phyloP scores from a whole-genome alignment of 2,888 invertebrate species.

The Rosalia funebris region DNA sequence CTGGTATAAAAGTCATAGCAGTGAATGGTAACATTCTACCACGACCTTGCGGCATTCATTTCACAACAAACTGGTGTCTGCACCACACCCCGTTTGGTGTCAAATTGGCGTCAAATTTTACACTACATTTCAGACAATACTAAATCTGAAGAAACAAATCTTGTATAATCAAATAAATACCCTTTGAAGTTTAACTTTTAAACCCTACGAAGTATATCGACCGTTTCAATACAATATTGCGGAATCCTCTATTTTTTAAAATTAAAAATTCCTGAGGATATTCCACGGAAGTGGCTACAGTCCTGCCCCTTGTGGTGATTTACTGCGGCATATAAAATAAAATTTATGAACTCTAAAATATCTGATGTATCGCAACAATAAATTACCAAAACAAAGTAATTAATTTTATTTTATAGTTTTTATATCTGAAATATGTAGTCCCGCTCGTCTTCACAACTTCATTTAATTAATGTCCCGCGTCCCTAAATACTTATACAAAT shows the following conservation, averaged over 20 bases:
- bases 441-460: neutral
- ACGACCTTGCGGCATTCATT: no score
- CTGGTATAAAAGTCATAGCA: no score
- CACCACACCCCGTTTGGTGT: no score
- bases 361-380: neutral
- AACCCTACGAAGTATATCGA: no score
- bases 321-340: neutral
- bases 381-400: neutral
- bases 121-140: no score
- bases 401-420: constrained; percentile 1
- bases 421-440: neutral
- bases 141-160: no score
- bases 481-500: neutral
- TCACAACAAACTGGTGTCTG: no score
- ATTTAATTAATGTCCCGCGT: neutral
- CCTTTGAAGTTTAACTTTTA: neutral
- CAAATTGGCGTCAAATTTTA: no score
- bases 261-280: neutral
- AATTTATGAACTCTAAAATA: constrained; percentile 4
- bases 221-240: neutral
- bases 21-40: no score
- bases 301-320: neutral
- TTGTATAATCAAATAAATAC: neutral
- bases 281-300: neutral
- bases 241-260: neutral